Evolutionary conservation across 2,888 invertebrate genomes (phyloP).

Genomic region (Limnephilus marmoratus): DNA sequence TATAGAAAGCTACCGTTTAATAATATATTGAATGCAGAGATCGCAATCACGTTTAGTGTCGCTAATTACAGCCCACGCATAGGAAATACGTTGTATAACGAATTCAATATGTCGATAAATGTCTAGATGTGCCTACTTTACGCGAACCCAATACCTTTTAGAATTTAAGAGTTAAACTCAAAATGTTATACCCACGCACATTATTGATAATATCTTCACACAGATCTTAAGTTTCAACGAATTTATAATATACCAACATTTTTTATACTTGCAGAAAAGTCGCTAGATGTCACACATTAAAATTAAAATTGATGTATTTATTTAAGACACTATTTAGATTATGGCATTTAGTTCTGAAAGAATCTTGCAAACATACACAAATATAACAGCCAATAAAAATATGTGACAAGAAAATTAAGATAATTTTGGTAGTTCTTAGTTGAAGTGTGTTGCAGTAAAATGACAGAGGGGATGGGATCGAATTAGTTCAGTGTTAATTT

Average conservation of each 20-base stretch:
- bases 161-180: background rate
- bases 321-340: no score
- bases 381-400: no score
- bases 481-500: background rate
- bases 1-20: conserved; percentile 22
- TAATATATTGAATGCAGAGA: conserved; percentile 34
- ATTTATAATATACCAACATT: no score
- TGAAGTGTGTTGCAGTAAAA: no score
- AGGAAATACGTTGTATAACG: conserved; percentile 37
- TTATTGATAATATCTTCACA: background rate
- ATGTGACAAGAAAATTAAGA: no score
- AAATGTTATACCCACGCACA: background rate
- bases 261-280: no score
- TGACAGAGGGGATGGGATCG: no score
- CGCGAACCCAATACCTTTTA: background rate
- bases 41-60: conserved; percentile 54
- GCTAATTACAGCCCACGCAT: conserved; percentile 53
- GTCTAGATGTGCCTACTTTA: conserved; percentile 3
- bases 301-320: no score
- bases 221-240: background rate
- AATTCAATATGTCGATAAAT: conserved; percentile 20
- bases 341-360: no score
- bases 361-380: no score
- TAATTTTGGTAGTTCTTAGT: no score
- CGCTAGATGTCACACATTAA: no score